phyloP scores from a whole-genome alignment of 2,797 vertebrate species.

The Pteronotus mesoamericanus region DNA sequence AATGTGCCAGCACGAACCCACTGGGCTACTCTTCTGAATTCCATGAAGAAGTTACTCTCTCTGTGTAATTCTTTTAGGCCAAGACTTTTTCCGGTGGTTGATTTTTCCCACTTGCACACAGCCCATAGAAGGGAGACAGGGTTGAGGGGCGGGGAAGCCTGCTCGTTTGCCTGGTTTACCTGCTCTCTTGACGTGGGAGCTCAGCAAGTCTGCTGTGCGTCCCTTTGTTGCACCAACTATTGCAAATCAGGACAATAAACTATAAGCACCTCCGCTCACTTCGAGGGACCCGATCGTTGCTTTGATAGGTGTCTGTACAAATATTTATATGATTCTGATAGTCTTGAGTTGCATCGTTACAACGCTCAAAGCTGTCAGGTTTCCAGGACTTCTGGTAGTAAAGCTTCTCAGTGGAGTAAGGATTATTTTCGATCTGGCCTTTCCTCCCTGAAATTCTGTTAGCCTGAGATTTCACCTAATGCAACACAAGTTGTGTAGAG shows the following conservation, averaged over 20 bases:
- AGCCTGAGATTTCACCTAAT: neutral
- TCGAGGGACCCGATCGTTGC: conserved; percentile 66
- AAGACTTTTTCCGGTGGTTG: conserved; percentile 47
- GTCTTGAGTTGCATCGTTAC: conserved; percentile 75
- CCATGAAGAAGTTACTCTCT: conserved; percentile 36
- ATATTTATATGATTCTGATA: conserved; percentile 80
- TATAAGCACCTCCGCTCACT: conserved; percentile 60
- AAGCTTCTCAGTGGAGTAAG: neutral
- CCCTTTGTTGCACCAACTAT: conserved; percentile 58
- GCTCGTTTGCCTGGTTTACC: conserved; percentile 24
- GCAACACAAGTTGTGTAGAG: neutral
- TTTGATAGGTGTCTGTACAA: conserved; percentile 80
- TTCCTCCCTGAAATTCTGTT: neutral
- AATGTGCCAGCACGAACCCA: neutral
- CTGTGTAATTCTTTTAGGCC: conserved; percentile 34
- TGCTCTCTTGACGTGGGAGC: conserved; percentile 58
- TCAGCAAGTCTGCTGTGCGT: neutral
- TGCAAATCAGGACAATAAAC: conserved; percentile 50
- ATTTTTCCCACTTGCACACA: conserved; percentile 64
- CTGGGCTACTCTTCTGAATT: conserved; percentile 65
- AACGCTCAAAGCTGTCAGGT: conserved; percentile 69
- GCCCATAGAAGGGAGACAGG: conserved; percentile 18
- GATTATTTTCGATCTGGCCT: neutral
- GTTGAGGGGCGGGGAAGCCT: neutral
- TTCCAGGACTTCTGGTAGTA: conserved; percentile 63